Percentiles rank a stretch among this genome's conserved stretches.
Evolutionary conservation across 2,113 vertebrate genomes (phyloP).

Genomic region (Xenopus borealis): DNA sequence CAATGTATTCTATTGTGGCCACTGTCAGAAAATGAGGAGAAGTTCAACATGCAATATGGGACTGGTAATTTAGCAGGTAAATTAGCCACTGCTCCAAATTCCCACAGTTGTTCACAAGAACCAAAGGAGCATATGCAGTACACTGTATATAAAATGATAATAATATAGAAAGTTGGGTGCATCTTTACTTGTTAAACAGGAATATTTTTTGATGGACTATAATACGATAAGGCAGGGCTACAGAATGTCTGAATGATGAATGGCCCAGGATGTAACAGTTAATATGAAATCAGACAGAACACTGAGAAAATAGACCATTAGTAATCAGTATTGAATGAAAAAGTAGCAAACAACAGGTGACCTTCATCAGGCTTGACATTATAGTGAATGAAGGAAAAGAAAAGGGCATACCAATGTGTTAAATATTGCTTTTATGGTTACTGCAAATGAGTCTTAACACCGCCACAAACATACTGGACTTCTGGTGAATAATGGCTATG

Average conservation of each 20-base stretch:
- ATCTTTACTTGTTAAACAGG: neutral
- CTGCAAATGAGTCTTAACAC: constrained; percentile 32
- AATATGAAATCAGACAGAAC: constrained; percentile 13
- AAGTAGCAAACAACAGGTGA: constrained; percentile 25
- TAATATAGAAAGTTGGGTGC: neutral
- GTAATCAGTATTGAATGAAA: constrained; percentile 29
- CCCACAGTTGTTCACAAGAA: too few relatives aligned
- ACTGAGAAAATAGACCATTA: constrained; percentile 17
- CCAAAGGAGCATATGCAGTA: too few relatives aligned
- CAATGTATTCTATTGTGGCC: too few relatives aligned
- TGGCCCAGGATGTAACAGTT: constrained; percentile 21
- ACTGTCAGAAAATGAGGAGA: too few relatives aligned
- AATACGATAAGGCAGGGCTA: neutral
- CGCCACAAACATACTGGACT: constrained; percentile 16
- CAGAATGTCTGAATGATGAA: constrained; percentile 1
- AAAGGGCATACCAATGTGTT: constrained; percentile 10
- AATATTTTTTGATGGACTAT: neutral
- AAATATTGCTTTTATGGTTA: constrained; percentile 30
- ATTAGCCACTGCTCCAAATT: too few relatives aligned
- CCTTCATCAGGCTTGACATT: constrained; percentile 42
- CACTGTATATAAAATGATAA: too few relatives aligned
- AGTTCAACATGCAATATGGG: too few relatives aligned
- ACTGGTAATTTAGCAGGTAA: too few relatives aligned
- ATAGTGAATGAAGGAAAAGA: constrained; percentile 25
- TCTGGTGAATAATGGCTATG: constrained; percentile 25